Base-by-base conservation (phyloP, 2,888 invertebrate species). In the Nomada flava region DNA sequence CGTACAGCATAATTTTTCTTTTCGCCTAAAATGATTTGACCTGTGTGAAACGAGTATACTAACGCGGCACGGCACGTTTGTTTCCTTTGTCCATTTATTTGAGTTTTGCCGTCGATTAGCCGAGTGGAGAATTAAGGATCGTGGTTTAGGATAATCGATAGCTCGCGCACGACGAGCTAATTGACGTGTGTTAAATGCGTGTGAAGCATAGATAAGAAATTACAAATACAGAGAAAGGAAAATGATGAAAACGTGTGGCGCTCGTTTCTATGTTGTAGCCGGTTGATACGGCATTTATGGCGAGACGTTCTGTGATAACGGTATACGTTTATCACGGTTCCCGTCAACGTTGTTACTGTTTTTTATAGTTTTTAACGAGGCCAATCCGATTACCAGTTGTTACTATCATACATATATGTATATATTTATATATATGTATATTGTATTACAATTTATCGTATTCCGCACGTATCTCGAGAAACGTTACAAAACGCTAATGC, bases 341-440 rank as follows among this genome's bases (percentile, higher is more conserved):
- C 47, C 52, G 63, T 62, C 73, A 71, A 74, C 63, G 64, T 81
- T 78, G 77, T 86, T 86, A 76, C 59, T 79, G 74, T 75, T 83
- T 86, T 74, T 84, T 79, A 75, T 86, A 79, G 84, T 82, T 86
- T 86, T 77, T 84, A 86, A 70, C 77, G 64, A 76, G 50, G 57
- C 65, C 53, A 72, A 47, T 29, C 63, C 44, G 59, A 62, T 63
- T 50, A 79, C 84, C 79, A 71, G 76, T 84, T 81, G 78, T 86
- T 79, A 63, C 47, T 70, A 74, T n/a, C 47, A 47, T 47, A 15
- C 47, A 36, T 36, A 62, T 52, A 62, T 71, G 52, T 68, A 68
- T 69, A 50, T 29, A 29, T 36, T 23, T 71, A 59, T 68, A 68
- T 69, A 42, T 36, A 36, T 36, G 53, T 52, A 62, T 62, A 71